Conservation (phyloP, 2,888 invertebrate genomes). For the Cepaea hortensis region DNA sequence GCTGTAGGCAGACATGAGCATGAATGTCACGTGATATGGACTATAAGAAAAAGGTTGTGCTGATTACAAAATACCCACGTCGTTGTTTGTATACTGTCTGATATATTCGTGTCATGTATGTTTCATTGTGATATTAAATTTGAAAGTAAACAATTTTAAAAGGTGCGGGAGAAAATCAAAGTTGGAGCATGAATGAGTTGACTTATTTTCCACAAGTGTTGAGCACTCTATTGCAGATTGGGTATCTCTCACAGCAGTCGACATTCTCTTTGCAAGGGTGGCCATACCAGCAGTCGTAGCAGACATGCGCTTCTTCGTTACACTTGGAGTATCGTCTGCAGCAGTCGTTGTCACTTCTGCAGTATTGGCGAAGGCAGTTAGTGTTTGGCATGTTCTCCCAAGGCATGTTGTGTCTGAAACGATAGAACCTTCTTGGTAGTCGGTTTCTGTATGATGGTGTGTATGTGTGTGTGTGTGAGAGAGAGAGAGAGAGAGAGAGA, state of each 20-base stretch:
- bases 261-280: constrained; percentile 64
- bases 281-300: constrained; percentile 73
- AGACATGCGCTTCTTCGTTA: constrained; percentile 67
- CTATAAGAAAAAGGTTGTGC: too few species aligned
- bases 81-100: too few species aligned
- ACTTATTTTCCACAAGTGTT: constrained; percentile 44
- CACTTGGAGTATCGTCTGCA: constrained; percentile 70
- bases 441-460: not conserved
- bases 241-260: constrained; percentile 71
- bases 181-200: not conserved
- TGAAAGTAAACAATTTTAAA: too few species aligned
- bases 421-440: not conserved
- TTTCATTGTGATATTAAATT: too few species aligned
- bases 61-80: too few species aligned
- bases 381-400: constrained; percentile 68
- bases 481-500: too few species aligned
- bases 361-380: constrained; percentile 67
- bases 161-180: too few species aligned
- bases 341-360: constrained; percentile 64
- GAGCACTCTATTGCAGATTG: constrained; percentile 58
- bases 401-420: constrained; percentile 54
- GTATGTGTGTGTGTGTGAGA: not conserved
- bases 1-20: too few species aligned
- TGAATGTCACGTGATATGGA: too few species aligned
- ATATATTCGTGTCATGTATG: too few species aligned